A percentile compares a stretch with the other conserved stretches of the same genome.
phyloP scores from a whole-genome alignment of 2,797 vertebrate genomes.

The Cyprinodon diabolis region DNA sequence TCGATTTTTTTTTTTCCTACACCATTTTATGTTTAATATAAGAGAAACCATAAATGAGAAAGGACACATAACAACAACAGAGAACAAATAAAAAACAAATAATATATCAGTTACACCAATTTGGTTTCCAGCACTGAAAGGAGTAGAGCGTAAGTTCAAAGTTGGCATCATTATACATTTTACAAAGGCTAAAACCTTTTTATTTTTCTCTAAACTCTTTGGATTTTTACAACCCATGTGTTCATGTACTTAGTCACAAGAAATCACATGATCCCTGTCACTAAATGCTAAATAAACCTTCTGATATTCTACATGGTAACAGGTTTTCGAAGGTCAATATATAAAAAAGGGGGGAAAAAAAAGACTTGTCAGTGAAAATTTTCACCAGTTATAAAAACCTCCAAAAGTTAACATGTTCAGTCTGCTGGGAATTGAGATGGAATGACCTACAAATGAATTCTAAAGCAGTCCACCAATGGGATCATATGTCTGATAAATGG shows the following conservation, averaged over 20 bases:
- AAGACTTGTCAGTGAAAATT: conserved; percentile 55
- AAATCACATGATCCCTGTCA: conserved; percentile 43
- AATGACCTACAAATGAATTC: conserved; percentile 56
- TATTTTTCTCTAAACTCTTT: too few relatives aligned
- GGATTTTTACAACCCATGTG: too few relatives aligned
- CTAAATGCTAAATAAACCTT: conserved; percentile 38
- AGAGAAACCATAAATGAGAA: not conserved
- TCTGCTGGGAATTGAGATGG: conserved; percentile 49
- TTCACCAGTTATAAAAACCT: conserved; percentile 43
- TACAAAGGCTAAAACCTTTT: too few relatives aligned
- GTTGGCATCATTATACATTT: too few relatives aligned
- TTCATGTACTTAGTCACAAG: too few relatives aligned
- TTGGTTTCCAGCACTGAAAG: not conserved
- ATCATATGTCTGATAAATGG: conserved; percentile 22
- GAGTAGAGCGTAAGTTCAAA: too few relatives aligned
- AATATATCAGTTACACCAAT: not conserved
- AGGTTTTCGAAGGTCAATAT: conserved; percentile 52
- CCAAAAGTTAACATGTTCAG: conserved; percentile 36
- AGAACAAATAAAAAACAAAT: not conserved
- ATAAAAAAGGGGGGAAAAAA: conserved; percentile 45
- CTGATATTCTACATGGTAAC: conserved; percentile 46
- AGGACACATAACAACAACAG: too few relatives aligned
- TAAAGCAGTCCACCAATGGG: conserved; percentile 40
- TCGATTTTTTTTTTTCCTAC: not conserved
- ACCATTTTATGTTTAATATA: not conserved